Percentiles rank a stretch among this genome's conserved stretches.
phyloP scores from a whole-genome alignment of 2,888 invertebrate genomes.

The Arenicola marina region DNA sequence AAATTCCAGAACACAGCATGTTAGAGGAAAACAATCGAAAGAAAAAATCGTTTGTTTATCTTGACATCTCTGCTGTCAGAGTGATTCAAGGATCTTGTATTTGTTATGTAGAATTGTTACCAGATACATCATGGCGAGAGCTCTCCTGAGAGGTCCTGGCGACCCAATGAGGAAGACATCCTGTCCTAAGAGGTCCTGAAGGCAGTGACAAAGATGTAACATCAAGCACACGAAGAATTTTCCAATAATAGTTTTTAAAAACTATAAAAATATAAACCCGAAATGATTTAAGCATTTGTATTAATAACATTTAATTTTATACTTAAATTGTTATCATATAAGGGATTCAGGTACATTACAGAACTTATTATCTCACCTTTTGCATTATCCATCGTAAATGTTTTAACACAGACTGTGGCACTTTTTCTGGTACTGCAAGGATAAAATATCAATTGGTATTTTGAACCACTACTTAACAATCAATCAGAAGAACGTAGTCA shows the following conservation, averaged over 20 bases:
- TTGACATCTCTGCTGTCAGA: too few relatives aligned
- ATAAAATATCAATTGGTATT: background rate
- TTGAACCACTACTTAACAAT: background rate
- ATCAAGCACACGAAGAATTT: too few relatives aligned
- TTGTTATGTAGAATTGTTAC: too few relatives aligned
- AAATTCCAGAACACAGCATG: too few relatives aligned
- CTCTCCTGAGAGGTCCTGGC: constrained; percentile 82
- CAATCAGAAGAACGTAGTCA: background rate
- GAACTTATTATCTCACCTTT: constrained; percentile 75
- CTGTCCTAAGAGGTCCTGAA: constrained; percentile 76
- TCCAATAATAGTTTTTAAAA: background rate
- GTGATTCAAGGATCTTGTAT: too few relatives aligned
- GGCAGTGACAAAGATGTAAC: background rate
- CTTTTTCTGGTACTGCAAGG: constrained; percentile 43
- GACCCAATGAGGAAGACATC: constrained; percentile 93
- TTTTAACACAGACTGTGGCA: constrained; percentile 73
- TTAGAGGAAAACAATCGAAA: too few relatives aligned
- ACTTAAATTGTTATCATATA: too few relatives aligned
- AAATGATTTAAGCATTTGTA: too few relatives aligned
- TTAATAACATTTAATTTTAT: too few relatives aligned
- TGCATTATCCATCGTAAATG: constrained; percentile 96
- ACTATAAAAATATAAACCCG: background rate
- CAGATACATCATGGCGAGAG: constrained; percentile 81
- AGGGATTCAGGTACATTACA: too few relatives aligned
- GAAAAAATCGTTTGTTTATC: too few relatives aligned